These are phyloP conservation scores for Bedellia somnulentella DNA, from an alignment of 2,888 invertebrate genomes.

Conservation along the genomic window DNA sequence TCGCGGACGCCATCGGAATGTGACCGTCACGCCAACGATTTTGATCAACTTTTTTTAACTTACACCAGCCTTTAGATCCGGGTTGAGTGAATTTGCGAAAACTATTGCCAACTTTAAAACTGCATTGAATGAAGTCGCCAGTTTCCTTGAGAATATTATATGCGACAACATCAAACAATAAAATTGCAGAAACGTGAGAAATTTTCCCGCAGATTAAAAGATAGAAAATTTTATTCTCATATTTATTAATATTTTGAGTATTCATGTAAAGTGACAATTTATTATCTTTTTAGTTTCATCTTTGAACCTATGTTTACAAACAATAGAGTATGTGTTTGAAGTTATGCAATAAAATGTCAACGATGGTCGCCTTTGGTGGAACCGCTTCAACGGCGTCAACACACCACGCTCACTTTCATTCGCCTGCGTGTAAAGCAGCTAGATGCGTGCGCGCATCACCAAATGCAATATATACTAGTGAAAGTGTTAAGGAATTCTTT, in stretches of 20 bases:
- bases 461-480: constrained; percentile 23
- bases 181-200: no score
- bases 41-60: constrained; percentile 18
- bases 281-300: no score
- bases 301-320: constrained; percentile 62
- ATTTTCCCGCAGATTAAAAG: no score
- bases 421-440: constrained; percentile 14
- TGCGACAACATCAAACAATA: no score
- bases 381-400: no score
- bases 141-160: no score
- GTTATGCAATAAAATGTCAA: constrained; percentile 55
- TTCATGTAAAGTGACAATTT: no score
- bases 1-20: constrained; percentile 17
- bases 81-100: constrained; percentile 12
- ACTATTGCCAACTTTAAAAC: not conserved
- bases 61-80: constrained; percentile 19
- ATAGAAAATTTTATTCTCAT: no score
- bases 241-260: no score
- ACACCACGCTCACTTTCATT: constrained; percentile 58
- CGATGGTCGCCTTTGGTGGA: no score
- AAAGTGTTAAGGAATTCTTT: constrained; percentile 59
- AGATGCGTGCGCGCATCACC: constrained; percentile 13
- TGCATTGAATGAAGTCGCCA: no score
- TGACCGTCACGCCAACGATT: constrained; percentile 19
- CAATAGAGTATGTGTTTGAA: constrained; percentile 48